These are phyloP conservation scores for Heliconius himera DNA, from an alignment of 1,140 invertebrate genomes.

Conservation along the genomic window DNA sequence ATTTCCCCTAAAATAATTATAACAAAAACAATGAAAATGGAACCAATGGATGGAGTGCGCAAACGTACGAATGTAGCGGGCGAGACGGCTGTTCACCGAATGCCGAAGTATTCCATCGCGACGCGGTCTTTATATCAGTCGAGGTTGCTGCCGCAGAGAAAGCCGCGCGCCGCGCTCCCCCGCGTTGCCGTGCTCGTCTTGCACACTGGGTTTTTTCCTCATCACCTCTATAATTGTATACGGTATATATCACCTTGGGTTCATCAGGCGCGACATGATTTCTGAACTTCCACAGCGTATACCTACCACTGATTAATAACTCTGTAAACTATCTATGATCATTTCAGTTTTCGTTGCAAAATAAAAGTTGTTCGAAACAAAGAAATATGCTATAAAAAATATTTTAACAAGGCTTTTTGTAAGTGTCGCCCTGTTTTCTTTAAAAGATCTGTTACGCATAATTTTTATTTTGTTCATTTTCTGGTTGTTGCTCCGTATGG, in stretches of 20 bases:
- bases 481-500: slow-evolving; percentile 59
- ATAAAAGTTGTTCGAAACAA: neutral
- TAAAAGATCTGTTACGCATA: neutral
- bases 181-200: slow-evolving; percentile 57
- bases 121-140: slow-evolving; percentile 77
- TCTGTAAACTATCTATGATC: slow-evolving; percentile 1
- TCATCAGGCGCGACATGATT: slow-evolving; percentile 65
- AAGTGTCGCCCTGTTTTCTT: neutral
- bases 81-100: slow-evolving; percentile 79
- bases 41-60: slow-evolving; percentile 60
- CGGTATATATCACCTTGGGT: slow-evolving; percentile 65
- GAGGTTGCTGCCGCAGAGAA: slow-evolving; percentile 67
- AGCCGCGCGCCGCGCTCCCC: slow-evolving; percentile 72
- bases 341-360: neutral
- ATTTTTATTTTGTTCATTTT: slow-evolving; percentile 24
- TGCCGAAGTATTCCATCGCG: slow-evolving; percentile 76
- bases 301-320: slow-evolving; percentile 22
- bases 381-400: neutral
- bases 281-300: slow-evolving; percentile 40
- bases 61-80: slow-evolving; percentile 63
- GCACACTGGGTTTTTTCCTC: slow-evolving; percentile 78
- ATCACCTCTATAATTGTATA: slow-evolving; percentile 72
- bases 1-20: slow-evolving; percentile 58
- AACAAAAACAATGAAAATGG: slow-evolving; percentile 49
- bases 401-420: neutral